These are phyloP conservation scores for Neodon shergylaensis DNA, from an alignment of 2,113 vertebrate species.

Conservation along the genomic window DNA sequence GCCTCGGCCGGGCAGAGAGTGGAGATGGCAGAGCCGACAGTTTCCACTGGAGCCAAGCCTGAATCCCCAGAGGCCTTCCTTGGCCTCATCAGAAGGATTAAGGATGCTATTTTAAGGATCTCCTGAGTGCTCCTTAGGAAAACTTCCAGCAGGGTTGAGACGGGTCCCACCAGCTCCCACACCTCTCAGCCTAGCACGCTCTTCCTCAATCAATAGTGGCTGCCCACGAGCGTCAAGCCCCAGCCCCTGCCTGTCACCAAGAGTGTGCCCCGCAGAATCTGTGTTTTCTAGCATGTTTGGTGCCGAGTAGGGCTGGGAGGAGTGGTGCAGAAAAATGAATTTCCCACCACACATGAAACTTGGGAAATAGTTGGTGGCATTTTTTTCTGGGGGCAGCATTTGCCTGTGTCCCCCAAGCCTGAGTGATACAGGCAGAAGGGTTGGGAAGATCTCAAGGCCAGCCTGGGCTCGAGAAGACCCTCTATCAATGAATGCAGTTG, in stretches of 20 bases:
- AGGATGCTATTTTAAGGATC: slow-evolving; percentile 71
- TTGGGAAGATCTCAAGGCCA: not conserved
- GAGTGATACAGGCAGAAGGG: not conserved
- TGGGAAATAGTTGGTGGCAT: not conserved
- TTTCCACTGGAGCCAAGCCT: slow-evolving; percentile 23
- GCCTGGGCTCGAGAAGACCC: not conserved
- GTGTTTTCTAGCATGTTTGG: not conserved
- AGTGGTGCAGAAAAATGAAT: not conserved
- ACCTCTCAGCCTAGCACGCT: not conserved
- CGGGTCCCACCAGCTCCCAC: not conserved
- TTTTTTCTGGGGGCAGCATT: not conserved
- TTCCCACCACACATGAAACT: not conserved
- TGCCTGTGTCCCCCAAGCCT: not conserved
- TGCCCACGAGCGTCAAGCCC: not conserved
- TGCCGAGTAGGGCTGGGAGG: not conserved
- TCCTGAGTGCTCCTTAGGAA: slow-evolving; percentile 67
- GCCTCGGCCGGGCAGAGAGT: slow-evolving; percentile 19
- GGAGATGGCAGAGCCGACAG: not conserved
- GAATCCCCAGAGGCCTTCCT: slow-evolving; percentile 23
- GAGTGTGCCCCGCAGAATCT: not conserved
- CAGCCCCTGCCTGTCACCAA: not conserved
- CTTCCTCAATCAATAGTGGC: not conserved
- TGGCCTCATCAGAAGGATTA: slow-evolving; percentile 71
- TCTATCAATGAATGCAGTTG: too few relatives aligned
- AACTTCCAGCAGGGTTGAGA: slow-evolving; percentile 52